phyloP scores from a whole-genome alignment of 1,140 invertebrate species.

The Holcopasites calliopsidis region DNA sequence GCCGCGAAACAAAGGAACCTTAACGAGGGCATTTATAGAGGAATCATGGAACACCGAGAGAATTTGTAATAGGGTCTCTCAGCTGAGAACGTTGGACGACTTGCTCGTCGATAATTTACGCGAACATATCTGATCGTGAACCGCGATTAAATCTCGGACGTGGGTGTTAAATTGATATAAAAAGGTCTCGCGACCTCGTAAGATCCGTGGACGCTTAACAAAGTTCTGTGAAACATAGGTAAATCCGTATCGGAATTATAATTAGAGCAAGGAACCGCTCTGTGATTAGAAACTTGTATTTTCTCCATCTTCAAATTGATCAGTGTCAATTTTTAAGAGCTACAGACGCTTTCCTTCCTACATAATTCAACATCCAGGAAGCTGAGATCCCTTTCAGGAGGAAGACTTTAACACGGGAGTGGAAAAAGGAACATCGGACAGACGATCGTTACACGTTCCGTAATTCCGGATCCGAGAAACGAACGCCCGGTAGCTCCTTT shows the following conservation, averaged over 20 bases:
- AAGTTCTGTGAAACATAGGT: constrained; percentile 39
- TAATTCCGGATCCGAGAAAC: constrained; percentile 40
- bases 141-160: constrained; percentile 44
- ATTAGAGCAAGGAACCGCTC: constrained; percentile 44
- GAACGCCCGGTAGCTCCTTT: background rate
- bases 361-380: background rate
- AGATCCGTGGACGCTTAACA: constrained; percentile 64
- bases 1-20: constrained; percentile 14
- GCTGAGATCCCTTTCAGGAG: background rate
- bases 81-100: background rate
- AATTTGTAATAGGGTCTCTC: constrained; percentile 24
- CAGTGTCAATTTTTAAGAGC: no score
- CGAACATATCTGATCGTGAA: constrained; percentile 36
- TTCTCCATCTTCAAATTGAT: background rate
- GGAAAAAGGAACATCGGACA: constrained; percentile 17
- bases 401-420: background rate
- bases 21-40: constrained; percentile 17
- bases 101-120: constrained; percentile 45
- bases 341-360: background rate
- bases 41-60: constrained; percentile 13
- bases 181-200: constrained; percentile 11
- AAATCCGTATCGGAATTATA: constrained; percentile 48
- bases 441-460: constrained; percentile 34
- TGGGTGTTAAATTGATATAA: background rate
- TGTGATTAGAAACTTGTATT: constrained; percentile 28